Conservation (phyloP, 1,140 invertebrate genomes). For the Lysiphlebus fabarum region DNA sequence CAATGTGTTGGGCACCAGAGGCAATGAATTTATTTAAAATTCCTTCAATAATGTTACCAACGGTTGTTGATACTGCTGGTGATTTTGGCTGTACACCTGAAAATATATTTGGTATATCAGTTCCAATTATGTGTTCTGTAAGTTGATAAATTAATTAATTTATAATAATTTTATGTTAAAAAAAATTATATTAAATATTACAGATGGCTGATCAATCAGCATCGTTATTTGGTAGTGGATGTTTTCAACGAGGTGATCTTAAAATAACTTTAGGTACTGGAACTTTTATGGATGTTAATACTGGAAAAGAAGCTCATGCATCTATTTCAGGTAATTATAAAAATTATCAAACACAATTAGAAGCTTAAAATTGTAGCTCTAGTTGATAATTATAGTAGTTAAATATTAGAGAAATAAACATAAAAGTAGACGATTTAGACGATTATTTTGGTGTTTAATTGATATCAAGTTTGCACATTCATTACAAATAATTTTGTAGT, state of each 20-base stretch:
- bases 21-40: conserved; percentile 69
- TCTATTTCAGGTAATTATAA: conserved; percentile 63
- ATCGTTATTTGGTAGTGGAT: conserved; percentile 88
- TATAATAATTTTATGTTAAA: neutral
- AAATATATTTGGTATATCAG: conserved; percentile 69
- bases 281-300: conserved; percentile 88
- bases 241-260: conserved; percentile 76
- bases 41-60: conserved; percentile 72
- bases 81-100: conserved; percentile 67
- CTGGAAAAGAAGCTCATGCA: conserved; percentile 71
- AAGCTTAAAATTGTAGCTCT: neutral
- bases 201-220: conserved; percentile 79
- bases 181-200: conserved; percentile 21
- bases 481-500: no score
- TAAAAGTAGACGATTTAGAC: no score
- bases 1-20: conserved; percentile 74
- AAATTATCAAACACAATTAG: conserved; percentile 11
- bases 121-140: conserved; percentile 77
- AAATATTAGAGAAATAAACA: neutral
- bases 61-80: conserved; percentile 72
- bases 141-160: conserved; percentile 43
- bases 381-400: conserved; percentile 17
- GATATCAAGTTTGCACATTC: no score
- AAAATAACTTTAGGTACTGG: conserved; percentile 95
- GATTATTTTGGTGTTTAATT: no score